phyloP scores from a whole-genome alignment of 2,113 vertebrate species.

The Myocastor coypus region DNA sequence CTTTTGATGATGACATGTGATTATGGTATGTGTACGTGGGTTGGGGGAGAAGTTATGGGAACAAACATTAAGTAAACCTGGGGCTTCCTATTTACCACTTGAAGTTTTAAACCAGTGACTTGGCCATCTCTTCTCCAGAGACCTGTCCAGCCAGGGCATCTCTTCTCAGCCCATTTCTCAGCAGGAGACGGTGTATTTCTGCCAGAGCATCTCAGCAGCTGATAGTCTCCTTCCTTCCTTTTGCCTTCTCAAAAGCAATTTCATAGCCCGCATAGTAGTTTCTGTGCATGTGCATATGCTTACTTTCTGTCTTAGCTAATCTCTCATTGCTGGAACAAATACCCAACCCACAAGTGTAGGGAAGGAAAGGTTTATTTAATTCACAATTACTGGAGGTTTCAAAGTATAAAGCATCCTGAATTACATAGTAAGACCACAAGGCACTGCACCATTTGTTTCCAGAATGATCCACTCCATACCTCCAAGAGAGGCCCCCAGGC shows the following conservation, averaged over 20 bases:
- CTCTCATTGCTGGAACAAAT: too few species aligned
- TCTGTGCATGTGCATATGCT: not conserved
- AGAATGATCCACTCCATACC: too few species aligned
- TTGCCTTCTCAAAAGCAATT: not conserved
- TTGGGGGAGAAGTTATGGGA: not conserved
- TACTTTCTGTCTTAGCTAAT: not conserved
- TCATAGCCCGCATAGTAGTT: not conserved
- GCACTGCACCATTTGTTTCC: too few species aligned
- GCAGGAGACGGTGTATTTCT: not conserved
- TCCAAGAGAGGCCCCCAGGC: too few species aligned
- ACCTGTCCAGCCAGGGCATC: not conserved
- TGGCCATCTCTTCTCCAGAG: not conserved
- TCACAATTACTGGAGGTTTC: too few species aligned
- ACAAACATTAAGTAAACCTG: not conserved
- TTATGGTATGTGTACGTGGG: not conserved
- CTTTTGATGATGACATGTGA: not conserved
- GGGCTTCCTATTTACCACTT: not conserved
- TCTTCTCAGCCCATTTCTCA: not conserved
- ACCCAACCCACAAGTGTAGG: too few species aligned
- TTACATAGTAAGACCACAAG: too few species aligned
- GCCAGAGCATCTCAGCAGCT: not conserved
- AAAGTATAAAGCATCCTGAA: too few species aligned
- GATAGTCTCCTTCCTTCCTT: not conserved
- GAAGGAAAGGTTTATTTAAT: too few species aligned
- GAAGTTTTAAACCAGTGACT: not conserved